Base-by-base conservation (phyloP, 2,797 vertebrate species). In the Threskiornis aethiopicus region DNA sequence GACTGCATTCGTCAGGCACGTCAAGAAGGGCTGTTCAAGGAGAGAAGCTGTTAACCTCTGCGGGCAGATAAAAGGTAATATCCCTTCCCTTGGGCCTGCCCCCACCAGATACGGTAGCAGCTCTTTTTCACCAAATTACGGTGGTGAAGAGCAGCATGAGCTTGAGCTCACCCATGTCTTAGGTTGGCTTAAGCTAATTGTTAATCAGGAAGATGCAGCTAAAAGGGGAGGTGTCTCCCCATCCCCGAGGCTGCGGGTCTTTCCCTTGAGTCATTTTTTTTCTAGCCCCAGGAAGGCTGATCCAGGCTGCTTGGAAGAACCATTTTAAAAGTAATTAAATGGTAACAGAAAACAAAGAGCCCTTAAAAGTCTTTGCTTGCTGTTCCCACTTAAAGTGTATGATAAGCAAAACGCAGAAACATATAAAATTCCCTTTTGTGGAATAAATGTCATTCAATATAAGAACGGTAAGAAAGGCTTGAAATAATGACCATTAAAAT, bases 391-490 rank as follows among this genome's bases (percentile, higher is more conserved):
- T 70, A 5, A 75, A 88, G 21, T 7, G 25, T 6, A 6, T 0
- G 1, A 19, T 42, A 31, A 90, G 41, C 35, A 66, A 61, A 84
- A 51, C 5, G 33, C 12, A 10, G 39, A 42, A 42, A 19, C 25
- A 2, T n/a, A 8, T 55, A 26, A 35, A 78, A 66, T 73, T 70
- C 55, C 73, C 39, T 55, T 47, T 55, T 37, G n/a, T 58, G 55
- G 78, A 37, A 80, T 70, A 54, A 87, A 57, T 42, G 33, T 41
- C 0, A 0, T 70, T 17, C 0, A 0, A 13, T 64, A 3, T 3
- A 24, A 69, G 77, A 84, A 41, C 0, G 1, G 13, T 26, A 15
- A 65, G 73, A 58, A 73, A 46, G 37, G 37, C 2, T 57, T 62
- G 73, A 73, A 90, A 72, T 72, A 73, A 79, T 17, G 77, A 17